Base-by-base conservation (phyloP, 2,113 vertebrate species). In the Forbesichthys papilliferus region DNA sequence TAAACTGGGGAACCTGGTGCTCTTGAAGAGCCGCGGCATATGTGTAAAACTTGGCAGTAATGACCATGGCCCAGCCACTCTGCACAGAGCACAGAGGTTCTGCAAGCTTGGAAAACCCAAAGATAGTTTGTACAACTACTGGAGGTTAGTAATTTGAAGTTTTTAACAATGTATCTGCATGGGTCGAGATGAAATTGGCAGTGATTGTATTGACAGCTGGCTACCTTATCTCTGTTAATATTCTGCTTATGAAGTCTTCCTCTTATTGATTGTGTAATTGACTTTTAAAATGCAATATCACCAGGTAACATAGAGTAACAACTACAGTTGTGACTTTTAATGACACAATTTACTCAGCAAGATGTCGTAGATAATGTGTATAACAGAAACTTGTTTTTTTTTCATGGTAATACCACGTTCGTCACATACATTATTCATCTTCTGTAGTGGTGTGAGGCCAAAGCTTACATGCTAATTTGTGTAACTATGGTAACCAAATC, bases 241-340 rank as follows among this genome's bases (percentile, higher is more conserved):
- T 89, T 82, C 81, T 86, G 78, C 75, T 85, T 76, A 74, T 75
- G 76, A 88, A 80, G 86, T 86, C 64, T 66, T 79, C 70, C 82
- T 56, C 55, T 73, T 78, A 84, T 87, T 80, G 88, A 88, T 84
- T 80, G 67, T 57, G 64, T 73, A 77, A 87, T 77, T 87, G 86
- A 88, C 80, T 86, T 87, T 85, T 79, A 86, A 83, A 89, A 83
- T 74, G 47, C 68, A 88, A 84, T 86, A 88, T 88, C 77, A 71
- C 64, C 34, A 78, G 76, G 51, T 71, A 66, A 75, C 69, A 74
- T 58, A 58, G 72, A 75, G 72, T 66, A 84, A 70, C 67, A 82
- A 75, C 64, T 65, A 79, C 77, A 77, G 64, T 79, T 77, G 64
- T 79, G 71, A 86, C 83, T 80, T 89, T 88, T 86, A 88, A 87